Conservation (phyloP, 2,888 invertebrate genomes). For the Eupithecia pulchellata region DNA sequence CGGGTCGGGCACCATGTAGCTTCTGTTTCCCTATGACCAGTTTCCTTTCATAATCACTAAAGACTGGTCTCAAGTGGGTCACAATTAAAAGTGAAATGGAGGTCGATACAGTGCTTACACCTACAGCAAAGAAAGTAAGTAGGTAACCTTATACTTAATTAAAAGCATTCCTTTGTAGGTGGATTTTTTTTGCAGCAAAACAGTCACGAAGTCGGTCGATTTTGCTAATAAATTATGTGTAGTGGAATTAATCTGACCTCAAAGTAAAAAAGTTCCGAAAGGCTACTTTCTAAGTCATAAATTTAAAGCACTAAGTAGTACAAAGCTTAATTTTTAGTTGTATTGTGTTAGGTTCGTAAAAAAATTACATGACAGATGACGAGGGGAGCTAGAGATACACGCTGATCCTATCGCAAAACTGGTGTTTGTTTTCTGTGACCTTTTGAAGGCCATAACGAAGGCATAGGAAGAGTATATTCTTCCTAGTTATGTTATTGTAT, state of each 20-base stretch:
- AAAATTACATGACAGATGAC: too few species aligned
- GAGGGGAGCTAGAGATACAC: too few species aligned
- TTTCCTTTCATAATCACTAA: slow-evolving; percentile 28
- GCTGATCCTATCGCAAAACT: too few species aligned
- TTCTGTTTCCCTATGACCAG: slow-evolving; percentile 5
- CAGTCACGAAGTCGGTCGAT: slow-evolving; percentile 44
- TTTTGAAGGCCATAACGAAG: background rate
- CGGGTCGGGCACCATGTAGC: background rate
- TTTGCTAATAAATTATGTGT: slow-evolving; percentile 47
- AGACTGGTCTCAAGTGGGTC: slow-evolving; percentile 35
- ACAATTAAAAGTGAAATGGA: slow-evolving; percentile 43
- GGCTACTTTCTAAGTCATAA: slow-evolving; percentile 31
- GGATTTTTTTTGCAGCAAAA: slow-evolving; percentile 46
- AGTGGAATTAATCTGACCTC: slow-evolving; percentile 44
- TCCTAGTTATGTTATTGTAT: too few species aligned
- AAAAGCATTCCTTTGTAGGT: slow-evolving; percentile 48
- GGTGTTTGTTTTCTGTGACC: background rate
- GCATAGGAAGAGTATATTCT: background rate
- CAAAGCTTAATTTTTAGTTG: background rate
- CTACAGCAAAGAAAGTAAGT: slow-evolving; percentile 52
- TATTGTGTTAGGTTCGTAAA: background rate
- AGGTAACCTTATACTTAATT: slow-evolving; percentile 45
- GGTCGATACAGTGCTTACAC: slow-evolving; percentile 39
- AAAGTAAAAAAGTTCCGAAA: slow-evolving; percentile 23
- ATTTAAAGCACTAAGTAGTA: background rate